Conservation (phyloP, 2,797 vertebrate genomes). For the Acrossocheilus fasciatus region DNA sequence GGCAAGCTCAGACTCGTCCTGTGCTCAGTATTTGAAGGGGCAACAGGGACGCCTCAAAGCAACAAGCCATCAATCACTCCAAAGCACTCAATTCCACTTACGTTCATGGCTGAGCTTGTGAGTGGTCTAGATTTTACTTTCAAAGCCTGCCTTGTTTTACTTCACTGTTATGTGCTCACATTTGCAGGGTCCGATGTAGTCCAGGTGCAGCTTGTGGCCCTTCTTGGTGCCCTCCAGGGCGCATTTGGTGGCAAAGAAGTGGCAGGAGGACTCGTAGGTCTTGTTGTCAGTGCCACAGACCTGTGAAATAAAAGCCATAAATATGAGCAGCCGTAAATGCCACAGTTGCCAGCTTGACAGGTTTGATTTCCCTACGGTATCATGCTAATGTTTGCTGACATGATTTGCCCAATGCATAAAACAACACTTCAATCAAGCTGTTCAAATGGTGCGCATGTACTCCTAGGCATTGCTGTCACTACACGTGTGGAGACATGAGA, state of each 20-base stretch:
- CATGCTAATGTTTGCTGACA: not conserved
- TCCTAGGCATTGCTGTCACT: constrained; percentile 21
- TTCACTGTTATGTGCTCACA: constrained; percentile 75
- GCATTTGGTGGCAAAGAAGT: constrained; percentile 98
- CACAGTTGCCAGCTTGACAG: not conserved
- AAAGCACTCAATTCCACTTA: constrained; percentile 30
- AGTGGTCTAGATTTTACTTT: constrained; percentile 38
- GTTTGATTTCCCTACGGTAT: constrained; percentile 19
- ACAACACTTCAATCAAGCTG: constrained; percentile 14
- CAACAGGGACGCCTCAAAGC: constrained; percentile 50
- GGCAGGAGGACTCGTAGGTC: constrained; percentile 95
- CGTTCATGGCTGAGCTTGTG: constrained; percentile 19
- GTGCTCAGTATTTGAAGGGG: constrained; percentile 43
- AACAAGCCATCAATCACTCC: constrained; percentile 58
- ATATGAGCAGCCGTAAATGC: constrained; percentile 9
- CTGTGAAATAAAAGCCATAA: constrained; percentile 69
- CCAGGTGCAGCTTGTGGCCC: constrained; percentile 97
- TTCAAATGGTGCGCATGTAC: not conserved
- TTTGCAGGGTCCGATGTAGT: constrained; percentile 99
- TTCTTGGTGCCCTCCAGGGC: constrained; percentile 99
- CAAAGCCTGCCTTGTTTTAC: not conserved
- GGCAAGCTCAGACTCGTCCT: constrained; percentile 65
- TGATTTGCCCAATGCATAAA: constrained; percentile 7
- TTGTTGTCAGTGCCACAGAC: constrained; percentile 98
- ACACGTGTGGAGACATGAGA: not conserved